Base-by-base conservation (phyloP, 2,113 vertebrate genomes). In the Ptilorrhoa leucosticta region DNA sequence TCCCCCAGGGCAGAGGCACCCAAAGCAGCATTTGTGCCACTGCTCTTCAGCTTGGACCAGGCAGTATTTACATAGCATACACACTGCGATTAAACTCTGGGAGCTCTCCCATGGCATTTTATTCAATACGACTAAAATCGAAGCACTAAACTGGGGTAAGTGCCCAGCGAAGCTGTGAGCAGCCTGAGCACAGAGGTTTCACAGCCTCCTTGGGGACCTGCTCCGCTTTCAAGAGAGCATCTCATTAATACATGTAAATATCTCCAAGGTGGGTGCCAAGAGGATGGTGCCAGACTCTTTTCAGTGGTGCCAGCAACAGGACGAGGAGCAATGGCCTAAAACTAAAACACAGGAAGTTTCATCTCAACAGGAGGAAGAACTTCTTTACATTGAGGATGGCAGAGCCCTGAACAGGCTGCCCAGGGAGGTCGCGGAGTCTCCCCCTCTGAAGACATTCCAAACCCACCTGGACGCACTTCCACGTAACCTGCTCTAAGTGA, bases 221-320 rank as follows among this genome's bases (percentile, higher is more conserved):
- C 51, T 66, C 61, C 15, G 21, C 66, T 53, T 51, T 26, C 51
- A 22, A 20, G 60, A 39, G 44, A 5, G 10, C 10, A 15, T 26
- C 24, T 17, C 63, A 27, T 35, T 26, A 27, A 27, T 9, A 4
- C 17, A 4, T 3, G 0, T 1, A 14, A 51, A 3, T 7, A 19
- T 27, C n/a, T 9, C 54, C 7, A 47, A 40, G 61, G 37, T 10
- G 4, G n/a, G 10, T 20, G 77, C 31, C 44, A 17, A 44, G 37
- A 31, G 17, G 9, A 51, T 23, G 13, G 9, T 53, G 47, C 24
- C 53, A 40, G 53, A n/a, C 18, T 30, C 23, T n/a, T 28, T 7
- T 18, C 28, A 5, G 24, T 31, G 78, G 11, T 58, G 54, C 30
- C n/a, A 40, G 40, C 11, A 9, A 35, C 70, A 53, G 24, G 39